A percentile compares a stretch with the other conserved stretches of the same genome.
These are phyloP conservation scores for Halisarca cf. caerulea DNA, from an alignment of 37 sponge, comb jelly and placozoan genomes.

Conservation along the genomic window DNA sequence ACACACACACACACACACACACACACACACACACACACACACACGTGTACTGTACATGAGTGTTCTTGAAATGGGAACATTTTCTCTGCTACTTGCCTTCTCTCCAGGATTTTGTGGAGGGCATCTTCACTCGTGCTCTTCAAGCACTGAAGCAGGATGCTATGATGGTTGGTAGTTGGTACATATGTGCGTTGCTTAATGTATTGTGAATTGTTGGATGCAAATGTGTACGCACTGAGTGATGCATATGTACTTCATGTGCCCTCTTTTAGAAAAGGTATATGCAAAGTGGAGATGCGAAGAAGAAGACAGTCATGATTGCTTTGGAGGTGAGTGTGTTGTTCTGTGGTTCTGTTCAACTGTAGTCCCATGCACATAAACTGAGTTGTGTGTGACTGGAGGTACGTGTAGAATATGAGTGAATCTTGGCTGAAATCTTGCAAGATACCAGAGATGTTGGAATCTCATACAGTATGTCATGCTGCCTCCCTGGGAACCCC, in stretches of 20 bases:
- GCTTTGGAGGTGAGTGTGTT: slow-evolving; percentile 7
- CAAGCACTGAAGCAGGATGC: slow-evolving; percentile 14
- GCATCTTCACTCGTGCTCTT: not conserved
- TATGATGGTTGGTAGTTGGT: not conserved
- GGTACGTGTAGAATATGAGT: no score
- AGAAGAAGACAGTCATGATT: slow-evolving; percentile 4
- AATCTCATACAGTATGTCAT: no score
- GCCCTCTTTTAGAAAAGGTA: not conserved
- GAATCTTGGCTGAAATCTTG: no score
- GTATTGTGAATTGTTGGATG: slow-evolving; percentile 1
- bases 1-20: no score
- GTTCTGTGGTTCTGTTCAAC: no score
- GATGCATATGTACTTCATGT: not conserved
- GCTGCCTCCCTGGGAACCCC: no score
- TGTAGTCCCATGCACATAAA: no score
- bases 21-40: no score
- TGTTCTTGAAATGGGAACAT: not conserved
- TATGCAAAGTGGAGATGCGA: not conserved
- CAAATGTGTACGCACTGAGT: not conserved
- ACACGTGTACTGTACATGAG: no score
- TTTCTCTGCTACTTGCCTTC: not conserved
- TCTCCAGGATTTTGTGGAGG: slow-evolving; percentile 26
- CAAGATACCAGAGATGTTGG: no score
- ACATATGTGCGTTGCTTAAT: not conserved
- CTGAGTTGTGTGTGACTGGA: no score